phyloP scores from a whole-genome alignment of 2,888 invertebrate genomes.

The Noctua comes region DNA sequence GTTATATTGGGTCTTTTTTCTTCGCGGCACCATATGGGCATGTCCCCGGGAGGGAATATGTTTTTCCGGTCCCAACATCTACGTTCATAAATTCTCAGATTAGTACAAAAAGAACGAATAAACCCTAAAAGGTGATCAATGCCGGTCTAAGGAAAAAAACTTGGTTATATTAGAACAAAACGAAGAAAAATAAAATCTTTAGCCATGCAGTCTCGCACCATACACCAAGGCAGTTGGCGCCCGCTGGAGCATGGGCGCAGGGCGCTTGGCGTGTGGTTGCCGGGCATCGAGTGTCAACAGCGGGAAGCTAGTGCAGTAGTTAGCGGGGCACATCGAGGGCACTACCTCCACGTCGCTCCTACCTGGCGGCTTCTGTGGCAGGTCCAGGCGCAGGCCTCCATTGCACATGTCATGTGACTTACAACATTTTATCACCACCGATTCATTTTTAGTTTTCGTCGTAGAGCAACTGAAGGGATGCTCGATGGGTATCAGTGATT shows the following conservation, averaged over 20 bases:
- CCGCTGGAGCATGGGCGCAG: constrained; percentile 51
- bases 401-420: constrained; percentile 94
- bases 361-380: constrained; percentile 93
- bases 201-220: constrained; percentile 86
- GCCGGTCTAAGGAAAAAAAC: constrained; percentile 85
- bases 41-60: constrained; percentile 91
- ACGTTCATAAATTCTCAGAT: constrained; percentile 82
- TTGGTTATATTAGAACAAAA: constrained; percentile 83
- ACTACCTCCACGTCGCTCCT: constrained; percentile 84
- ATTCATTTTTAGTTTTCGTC: constrained; percentile 93
- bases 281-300: constrained; percentile 65
- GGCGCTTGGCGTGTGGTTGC: constrained; percentile 65
- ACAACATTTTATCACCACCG: constrained; percentile 95
- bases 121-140: constrained; percentile 84
- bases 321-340: constrained; percentile 77
- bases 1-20: constrained; percentile 81
- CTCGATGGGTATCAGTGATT: constrained; percentile 94
- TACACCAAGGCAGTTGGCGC: constrained; percentile 76
- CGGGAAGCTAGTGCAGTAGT: constrained; percentile 76
- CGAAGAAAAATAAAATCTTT: constrained; percentile 70
- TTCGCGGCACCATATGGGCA: constrained; percentile 91
- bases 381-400: constrained; percentile 92
- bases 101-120: constrained; percentile 70
- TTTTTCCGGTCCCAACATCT: constrained; percentile 91
- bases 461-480: constrained; percentile 95